phyloP scores from a whole-genome alignment of 2,113 vertebrate genomes.

The Equus quagga region DNA sequence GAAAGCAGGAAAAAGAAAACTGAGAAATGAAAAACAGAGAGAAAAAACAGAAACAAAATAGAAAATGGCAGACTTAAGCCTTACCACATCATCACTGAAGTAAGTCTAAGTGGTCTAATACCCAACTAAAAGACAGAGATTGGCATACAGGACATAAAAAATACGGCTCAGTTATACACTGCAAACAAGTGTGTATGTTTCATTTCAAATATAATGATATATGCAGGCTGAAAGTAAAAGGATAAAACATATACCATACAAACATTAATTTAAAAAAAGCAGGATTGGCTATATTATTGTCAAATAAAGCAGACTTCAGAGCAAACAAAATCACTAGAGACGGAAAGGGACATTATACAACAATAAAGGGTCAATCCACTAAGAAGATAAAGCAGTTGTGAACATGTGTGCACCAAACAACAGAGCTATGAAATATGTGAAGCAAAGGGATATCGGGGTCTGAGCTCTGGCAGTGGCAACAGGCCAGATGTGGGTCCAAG shows the following conservation, averaged over 20 bases:
- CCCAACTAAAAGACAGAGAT: neutral
- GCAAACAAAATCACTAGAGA: neutral
- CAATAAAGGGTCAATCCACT: neutral
- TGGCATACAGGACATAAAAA: neutral
- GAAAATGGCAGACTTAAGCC: neutral
- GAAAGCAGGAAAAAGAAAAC: neutral
- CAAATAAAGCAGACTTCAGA: neutral
- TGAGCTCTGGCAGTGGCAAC: neutral
- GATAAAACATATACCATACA: neutral
- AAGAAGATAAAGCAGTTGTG: neutral
- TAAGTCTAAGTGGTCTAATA: neutral
- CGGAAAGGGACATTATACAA: neutral
- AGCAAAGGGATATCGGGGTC: no score
- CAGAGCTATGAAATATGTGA: fast-evolving
- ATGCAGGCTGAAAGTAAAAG: neutral
- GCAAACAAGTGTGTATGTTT: neutral
- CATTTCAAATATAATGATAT: neutral
- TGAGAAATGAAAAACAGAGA: neutral
- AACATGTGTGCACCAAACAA: neutral
- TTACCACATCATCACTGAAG: neutral
- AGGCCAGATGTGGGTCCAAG: neutral
- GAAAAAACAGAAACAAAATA: neutral
- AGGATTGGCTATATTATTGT: neutral
- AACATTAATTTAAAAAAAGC: neutral
- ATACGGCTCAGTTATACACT: neutral